Conservation (phyloP, 2,888 invertebrate species). For the Chrysopilus asiliformis region DNA sequence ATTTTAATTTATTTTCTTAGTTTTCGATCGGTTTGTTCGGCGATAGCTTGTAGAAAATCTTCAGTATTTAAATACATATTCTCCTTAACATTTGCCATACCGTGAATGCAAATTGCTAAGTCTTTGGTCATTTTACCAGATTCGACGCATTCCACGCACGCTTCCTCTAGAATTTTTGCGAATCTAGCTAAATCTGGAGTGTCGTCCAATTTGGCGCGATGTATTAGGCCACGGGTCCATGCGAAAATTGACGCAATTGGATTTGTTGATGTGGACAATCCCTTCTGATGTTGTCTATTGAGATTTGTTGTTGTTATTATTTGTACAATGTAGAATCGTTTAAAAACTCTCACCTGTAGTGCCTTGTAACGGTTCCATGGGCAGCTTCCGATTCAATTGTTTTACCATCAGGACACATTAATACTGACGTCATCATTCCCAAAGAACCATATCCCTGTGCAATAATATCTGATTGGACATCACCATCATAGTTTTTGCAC, state of each 20-base stretch:
- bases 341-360: no score
- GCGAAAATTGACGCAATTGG: constrained; percentile 86
- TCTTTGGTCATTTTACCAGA: constrained; percentile 81
- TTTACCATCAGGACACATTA: constrained; percentile 71
- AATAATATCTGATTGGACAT: constrained; percentile 79
- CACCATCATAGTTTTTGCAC: constrained; percentile 88
- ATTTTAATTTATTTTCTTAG: constrained; percentile 24
- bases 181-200: constrained; percentile 63
- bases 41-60: constrained; percentile 74
- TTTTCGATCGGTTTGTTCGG: constrained; percentile 50
- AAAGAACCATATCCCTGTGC: constrained; percentile 73
- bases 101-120: constrained; percentile 75
- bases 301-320: no score
- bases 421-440: constrained; percentile 83
- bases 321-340: no score
- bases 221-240: constrained; percentile 75
- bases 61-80: constrained; percentile 72
- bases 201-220: constrained; percentile 67
- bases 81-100: constrained; percentile 64
- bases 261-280: constrained; percentile 76
- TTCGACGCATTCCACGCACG: constrained; percentile 73
- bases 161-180: constrained; percentile 57
- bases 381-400: constrained; percentile 87
- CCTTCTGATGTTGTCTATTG: constrained; percentile 71
- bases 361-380: constrained; percentile 82